Base-by-base conservation (phyloP, 2,888 invertebrate species). In the Tetrapedia diversipes region DNA sequence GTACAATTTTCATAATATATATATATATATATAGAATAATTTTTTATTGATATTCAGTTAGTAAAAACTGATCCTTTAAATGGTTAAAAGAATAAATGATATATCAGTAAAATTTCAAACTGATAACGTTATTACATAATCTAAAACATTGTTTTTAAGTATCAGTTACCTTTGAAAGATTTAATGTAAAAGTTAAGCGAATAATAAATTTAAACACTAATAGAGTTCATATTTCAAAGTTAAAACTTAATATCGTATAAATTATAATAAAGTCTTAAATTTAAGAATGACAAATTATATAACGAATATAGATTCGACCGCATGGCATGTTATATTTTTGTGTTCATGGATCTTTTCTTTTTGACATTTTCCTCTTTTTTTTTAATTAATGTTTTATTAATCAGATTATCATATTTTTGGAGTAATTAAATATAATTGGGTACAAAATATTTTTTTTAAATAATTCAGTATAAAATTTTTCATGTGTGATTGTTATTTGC, bases 81-180 rank as follows among this genome's bases (percentile, higher is more conserved):
- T 29, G 16, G 1, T 43, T 10, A 14, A 4, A 53, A 4, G 14
- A 67, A n/a, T 6, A 32, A 29, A 43, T 54, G 22, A 2, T 41
- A 24, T 49, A 37, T 16, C 10, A 24, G 22, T 1, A 3, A 39
- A 32, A 24, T 6, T 53, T 60, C 0, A 29, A 6, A 39, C 6
- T 11, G 4, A 24, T 56, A 41, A 22, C 16, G 7, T 47, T n/a
- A 29, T 82, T 82, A 82, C 51, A 69, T 82, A 79, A 82, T 57
- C 47, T 59, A n/a, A 63, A 70, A 22, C 8, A 53, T 32, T 53
- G 1, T 29, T 4, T 1, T 34, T 57, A 41, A 11, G 39, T 47
- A 27, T 45, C 4, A 8, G 14, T 37, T 1, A 10, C 0, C 24
- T 19, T 41, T 27, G 0, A 2, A 14, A 29, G 7, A 16, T 2